phyloP scores from a whole-genome alignment of 1,140 invertebrate genomes.

The Heliothis subflexa region DNA sequence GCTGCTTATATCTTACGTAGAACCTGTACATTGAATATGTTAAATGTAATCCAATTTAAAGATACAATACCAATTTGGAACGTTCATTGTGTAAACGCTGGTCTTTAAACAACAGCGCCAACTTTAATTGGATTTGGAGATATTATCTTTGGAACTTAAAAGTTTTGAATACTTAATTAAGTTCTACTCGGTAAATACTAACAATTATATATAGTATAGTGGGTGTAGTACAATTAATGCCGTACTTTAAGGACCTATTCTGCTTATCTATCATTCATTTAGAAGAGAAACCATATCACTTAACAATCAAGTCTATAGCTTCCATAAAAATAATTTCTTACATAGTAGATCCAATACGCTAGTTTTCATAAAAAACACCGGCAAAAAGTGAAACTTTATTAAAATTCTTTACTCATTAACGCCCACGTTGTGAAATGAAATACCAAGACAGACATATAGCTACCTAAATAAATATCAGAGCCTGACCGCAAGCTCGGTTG shows the following conservation, averaged over 20 bases:
- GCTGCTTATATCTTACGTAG: conserved; percentile 31
- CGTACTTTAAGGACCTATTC: no score
- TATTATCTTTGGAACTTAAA: not conserved
- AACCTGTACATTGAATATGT: not conserved
- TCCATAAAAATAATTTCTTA: no score
- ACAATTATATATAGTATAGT: no score
- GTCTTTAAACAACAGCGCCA: not conserved
- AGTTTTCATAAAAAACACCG: not conserved
- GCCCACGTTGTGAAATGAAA: not conserved
- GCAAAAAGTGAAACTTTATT: not conserved
- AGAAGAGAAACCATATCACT: no score
- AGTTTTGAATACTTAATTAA: not conserved
- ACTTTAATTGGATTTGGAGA: conserved; percentile 28
- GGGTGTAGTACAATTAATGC: no score
- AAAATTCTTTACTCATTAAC: not conserved
- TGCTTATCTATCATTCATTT: no score
- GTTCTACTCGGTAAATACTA: no score
- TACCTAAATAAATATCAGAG: conserved; percentile 3
- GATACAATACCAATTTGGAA: not conserved
- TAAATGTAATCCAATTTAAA: conserved; percentile 4
- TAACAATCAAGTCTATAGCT: no score
- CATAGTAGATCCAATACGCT: not conserved
- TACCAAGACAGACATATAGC: not conserved
- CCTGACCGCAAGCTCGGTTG: not conserved
- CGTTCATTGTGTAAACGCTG: not conserved